Conservation (phyloP, 2,113 vertebrate species). For the Heterochromis multidens region DNA sequence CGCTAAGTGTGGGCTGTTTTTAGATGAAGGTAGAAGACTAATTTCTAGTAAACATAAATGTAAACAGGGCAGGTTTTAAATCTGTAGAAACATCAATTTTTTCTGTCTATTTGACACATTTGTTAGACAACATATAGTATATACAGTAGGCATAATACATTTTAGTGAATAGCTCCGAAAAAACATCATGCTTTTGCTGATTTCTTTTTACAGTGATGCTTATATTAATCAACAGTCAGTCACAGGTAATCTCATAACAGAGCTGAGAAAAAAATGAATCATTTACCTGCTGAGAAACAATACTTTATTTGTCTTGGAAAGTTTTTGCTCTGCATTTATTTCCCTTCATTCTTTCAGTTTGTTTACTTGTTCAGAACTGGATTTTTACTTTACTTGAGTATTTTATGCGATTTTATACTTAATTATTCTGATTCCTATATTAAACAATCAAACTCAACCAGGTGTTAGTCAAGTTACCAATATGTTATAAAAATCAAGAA, state of each 20-base stretch:
- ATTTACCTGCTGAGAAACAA: neutral
- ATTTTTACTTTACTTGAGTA: neutral
- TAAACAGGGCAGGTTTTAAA: too few relatives aligned
- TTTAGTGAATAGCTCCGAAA: neutral
- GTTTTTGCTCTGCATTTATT: neutral
- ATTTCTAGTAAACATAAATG: too few relatives aligned
- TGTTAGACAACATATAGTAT: neutral
- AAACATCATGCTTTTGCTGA: neutral
- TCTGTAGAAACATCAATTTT: too few relatives aligned
- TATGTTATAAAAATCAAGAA: neutral
- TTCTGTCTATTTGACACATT: too few relatives aligned
- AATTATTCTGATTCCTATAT: neutral
- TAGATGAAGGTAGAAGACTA: too few relatives aligned
- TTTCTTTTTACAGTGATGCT: neutral
- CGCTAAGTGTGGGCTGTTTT: too few relatives aligned
- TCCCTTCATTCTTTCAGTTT: neutral
- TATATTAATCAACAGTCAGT: neutral
- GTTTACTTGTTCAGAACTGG: neutral
- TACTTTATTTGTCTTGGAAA: neutral
- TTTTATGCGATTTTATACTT: neutral
- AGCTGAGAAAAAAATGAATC: neutral
- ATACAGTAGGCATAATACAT: neutral
- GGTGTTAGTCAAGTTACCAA: neutral
- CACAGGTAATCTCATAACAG: neutral
- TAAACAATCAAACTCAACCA: neutral